A percentile compares a stretch with the other conserved stretches of the same genome.
phyloP scores from a whole-genome alignment of 2,113 vertebrate species.

The Eublepharis macularius region DNA sequence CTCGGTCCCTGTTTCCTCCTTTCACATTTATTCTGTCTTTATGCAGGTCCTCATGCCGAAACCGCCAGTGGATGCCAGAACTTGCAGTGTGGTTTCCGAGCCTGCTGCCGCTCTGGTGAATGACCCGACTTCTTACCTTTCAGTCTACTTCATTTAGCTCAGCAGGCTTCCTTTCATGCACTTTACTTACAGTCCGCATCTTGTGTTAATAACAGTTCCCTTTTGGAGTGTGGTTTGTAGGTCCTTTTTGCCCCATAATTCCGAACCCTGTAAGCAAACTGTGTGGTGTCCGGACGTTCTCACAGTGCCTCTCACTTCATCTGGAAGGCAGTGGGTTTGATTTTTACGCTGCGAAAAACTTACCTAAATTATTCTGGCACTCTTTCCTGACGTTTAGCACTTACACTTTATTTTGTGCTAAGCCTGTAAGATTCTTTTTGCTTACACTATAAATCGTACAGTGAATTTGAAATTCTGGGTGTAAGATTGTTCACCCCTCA shows the following conservation, averaged over 20 bases:
- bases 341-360: slow-evolving; percentile 57
- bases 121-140: slow-evolving; percentile 78
- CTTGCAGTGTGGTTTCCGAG: slow-evolving; percentile 98
- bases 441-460: slow-evolving; percentile 63
- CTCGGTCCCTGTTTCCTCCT: slow-evolving; percentile 55
- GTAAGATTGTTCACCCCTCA: slow-evolving; percentile 50
- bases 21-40: slow-evolving; percentile 79
- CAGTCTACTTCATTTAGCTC: slow-evolving; percentile 76
- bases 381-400: slow-evolving; percentile 64
- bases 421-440: slow-evolving; percentile 41
- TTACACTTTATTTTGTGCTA: slow-evolving; percentile 71
- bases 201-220: slow-evolving; percentile 74
- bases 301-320: slow-evolving; percentile 59
- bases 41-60: slow-evolving; percentile 94
- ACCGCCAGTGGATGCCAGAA: slow-evolving; percentile 99
- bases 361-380: slow-evolving; percentile 56
- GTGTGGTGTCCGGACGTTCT: slow-evolving; percentile 72
- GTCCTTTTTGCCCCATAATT: slow-evolving; percentile 61
- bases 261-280: slow-evolving; percentile 68
- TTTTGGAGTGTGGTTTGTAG: slow-evolving; percentile 69
- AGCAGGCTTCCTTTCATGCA: slow-evolving; percentile 88
- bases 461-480: slow-evolving; percentile 57
- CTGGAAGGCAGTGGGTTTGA: slow-evolving; percentile 67
- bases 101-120: slow-evolving; percentile 98
- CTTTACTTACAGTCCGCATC: slow-evolving; percentile 85